Evolutionary conservation across 1,140 invertebrate genomes (phyloP), one percentile per base, ranked within the genome.

Genomic region (Psilanteris sp.): DNA sequence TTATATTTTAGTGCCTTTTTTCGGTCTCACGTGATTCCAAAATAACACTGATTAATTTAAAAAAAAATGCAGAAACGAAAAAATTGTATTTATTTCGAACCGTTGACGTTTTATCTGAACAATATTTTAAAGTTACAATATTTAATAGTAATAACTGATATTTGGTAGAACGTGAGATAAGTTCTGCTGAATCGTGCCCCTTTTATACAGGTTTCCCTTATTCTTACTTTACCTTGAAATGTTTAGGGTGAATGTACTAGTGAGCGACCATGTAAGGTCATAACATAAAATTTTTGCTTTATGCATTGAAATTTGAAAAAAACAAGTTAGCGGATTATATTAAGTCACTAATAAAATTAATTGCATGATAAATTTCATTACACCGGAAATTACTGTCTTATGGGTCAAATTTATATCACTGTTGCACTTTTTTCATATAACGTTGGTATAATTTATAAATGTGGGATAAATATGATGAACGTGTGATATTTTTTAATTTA

Each of bases 1-100:
- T 85, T 85, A 84, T 85, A 84, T 85, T 84, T 85, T 80, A 84
- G 62, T 68, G 46, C 67, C 31, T 15, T 8, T 24, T 39, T 24
- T 41, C 27, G 31, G 9, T 39, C 7, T n/a, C n/a, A n/a, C n/a
- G n/a, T n/a, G n/a, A n/a, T n/a, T n/a, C n/a, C n/a, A n/a, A n/a
- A n/a, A n/a, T n/a, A n/a, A n/a, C n/a, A n/a, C n/a, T n/a, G n/a
- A n/a, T n/a, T n/a, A 54, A 48, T 67, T 59, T 52, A 4, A 26
- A 16, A 26, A 14, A 7, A 29, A 9, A 32, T 52, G 24, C 37
- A 31, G 14, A 9, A 31, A 4, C n/a, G n/a, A n/a, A n/a, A n/a
- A n/a, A n/a, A n/a, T n/a, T n/a, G n/a, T n/a, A n/a, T n/a, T n/a
- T n/a, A n/a, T n/a, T n/a, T n/a, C n/a, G n/a, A n/a, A n/a, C n/a